A percentile compares a stretch with the other conserved stretches of the same genome.
These are phyloP conservation scores for Microcebus griseorufus DNA, from an alignment of 2,113 vertebrate genomes.

Conservation along the genomic window DNA sequence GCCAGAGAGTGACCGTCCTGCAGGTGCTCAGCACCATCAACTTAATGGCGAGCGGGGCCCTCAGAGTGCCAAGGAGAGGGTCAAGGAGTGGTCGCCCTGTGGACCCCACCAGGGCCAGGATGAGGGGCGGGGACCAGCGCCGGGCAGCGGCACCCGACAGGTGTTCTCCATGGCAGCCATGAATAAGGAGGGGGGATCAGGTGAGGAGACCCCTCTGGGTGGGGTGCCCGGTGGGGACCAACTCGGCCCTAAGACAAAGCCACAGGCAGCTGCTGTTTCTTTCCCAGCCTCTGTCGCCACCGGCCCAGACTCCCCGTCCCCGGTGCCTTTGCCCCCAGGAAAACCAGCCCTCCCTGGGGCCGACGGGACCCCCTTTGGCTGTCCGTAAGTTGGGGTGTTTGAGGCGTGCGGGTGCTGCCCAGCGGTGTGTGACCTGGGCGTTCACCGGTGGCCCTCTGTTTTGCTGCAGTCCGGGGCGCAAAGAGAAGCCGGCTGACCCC, in stretches of 20 bases:
- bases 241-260: neutral
- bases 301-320: slow-evolving; percentile 79
- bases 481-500: slow-evolving; percentile 84
- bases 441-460: neutral
- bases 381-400: slow-evolving; percentile 72
- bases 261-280: neutral
- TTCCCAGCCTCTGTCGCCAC: slow-evolving; percentile 73
- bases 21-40: slow-evolving; percentile 73
- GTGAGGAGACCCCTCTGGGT: slow-evolving; percentile 42
- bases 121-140: slow-evolving; percentile 64
- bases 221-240: neutral
- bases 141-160: slow-evolving; percentile 61
- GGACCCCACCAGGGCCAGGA: slow-evolving; percentile 67
- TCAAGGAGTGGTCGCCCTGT: slow-evolving; percentile 73
- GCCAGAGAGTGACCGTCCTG: slow-evolving; percentile 68
- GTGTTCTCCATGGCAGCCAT: slow-evolving; percentile 70
- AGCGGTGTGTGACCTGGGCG: accelerated
- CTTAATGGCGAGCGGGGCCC: slow-evolving; percentile 78
- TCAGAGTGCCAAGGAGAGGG: slow-evolving; percentile 74
- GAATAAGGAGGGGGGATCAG: slow-evolving; percentile 81
- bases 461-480: slow-evolving; percentile 83
- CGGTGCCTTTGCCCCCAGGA: slow-evolving; percentile 83
- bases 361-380: slow-evolving; percentile 80
- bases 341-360: slow-evolving; percentile 79
- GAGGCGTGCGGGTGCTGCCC: neutral